Evolutionary conservation across 2,888 invertebrate species (phyloP).

Genomic region (Enoplolaimus lenunculus): DNA sequence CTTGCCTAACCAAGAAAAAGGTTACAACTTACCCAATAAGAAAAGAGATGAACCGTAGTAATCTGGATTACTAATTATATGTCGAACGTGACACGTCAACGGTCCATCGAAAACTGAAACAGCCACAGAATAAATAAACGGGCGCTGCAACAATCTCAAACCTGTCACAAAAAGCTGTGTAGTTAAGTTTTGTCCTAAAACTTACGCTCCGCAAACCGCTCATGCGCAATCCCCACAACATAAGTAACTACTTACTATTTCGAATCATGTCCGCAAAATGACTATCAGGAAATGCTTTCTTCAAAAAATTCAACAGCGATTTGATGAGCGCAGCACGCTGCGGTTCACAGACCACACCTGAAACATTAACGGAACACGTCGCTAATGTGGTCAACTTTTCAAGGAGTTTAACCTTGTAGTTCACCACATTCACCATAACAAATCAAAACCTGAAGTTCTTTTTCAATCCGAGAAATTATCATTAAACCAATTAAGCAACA

Average conservation of each 20-base stretch:
- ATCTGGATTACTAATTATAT: constrained; percentile 70
- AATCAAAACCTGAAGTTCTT: no score
- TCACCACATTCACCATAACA: no score
- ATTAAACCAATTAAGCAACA: no score
- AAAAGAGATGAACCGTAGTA: constrained; percentile 75
- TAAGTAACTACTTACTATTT: constrained; percentile 28
- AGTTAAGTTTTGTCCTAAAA: constrained; percentile 4
- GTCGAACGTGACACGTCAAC: constrained; percentile 59
- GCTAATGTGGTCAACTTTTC: no score
- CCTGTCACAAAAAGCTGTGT: no score
- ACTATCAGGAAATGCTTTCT: constrained; percentile 58
- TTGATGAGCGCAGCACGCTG: constrained; percentile 69
- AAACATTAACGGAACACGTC: no score
- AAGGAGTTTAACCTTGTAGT: no score
- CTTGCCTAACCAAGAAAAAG: no score
- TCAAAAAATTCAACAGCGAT: constrained; percentile 72
- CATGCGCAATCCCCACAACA: not conserved
- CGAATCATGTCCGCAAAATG: constrained; percentile 29
- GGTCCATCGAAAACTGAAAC: constrained; percentile 63
- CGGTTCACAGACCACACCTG: constrained; percentile 52
- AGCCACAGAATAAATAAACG: no score
- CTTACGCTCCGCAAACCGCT: no score
- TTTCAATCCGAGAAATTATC: no score
- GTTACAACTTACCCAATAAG: constrained; percentile 53
- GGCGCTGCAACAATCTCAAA: not conserved